phyloP scores from a whole-genome alignment of 2,888 invertebrate species.

The Cosmorhoe ocellata region DNA sequence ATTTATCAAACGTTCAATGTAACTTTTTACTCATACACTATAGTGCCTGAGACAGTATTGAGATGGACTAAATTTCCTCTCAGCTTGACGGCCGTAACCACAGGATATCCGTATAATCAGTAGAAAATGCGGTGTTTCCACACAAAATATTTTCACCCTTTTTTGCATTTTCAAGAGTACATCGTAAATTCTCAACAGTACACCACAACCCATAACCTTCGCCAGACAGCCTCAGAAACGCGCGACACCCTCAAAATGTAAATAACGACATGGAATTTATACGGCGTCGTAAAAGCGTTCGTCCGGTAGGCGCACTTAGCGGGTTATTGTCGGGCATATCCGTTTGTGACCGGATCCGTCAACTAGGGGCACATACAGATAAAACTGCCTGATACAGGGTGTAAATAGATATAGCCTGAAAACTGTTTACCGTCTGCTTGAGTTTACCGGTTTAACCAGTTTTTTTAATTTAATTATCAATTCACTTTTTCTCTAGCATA shows the following conservation, averaged over 20 bases:
- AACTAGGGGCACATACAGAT: constrained; percentile 10
- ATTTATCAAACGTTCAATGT: too few relatives aligned
- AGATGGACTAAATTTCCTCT: too few relatives aligned
- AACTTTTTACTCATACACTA: too few relatives aligned
- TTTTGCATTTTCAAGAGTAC: constrained; percentile 1
- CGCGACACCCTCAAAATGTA: constrained; percentile 29
- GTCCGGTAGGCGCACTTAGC: constrained; percentile 37
- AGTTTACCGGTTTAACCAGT: too few relatives aligned
- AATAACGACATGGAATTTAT: constrained; percentile 31
- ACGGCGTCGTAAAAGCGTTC: constrained; percentile 35
- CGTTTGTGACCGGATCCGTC: constrained; percentile 33
- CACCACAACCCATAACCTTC: constrained; percentile 14
- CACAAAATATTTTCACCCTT: background rate
- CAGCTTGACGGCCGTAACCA: too few relatives aligned
- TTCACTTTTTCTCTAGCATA: too few relatives aligned
- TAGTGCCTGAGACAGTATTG: too few relatives aligned
- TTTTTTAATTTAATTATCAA: too few relatives aligned
- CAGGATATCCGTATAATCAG: too few relatives aligned
- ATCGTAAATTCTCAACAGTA: constrained; percentile 8
- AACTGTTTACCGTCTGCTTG: too few relatives aligned
- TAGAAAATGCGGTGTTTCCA: too few relatives aligned
- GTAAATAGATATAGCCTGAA: too few relatives aligned
- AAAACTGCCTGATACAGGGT: background rate
- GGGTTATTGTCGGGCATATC: constrained; percentile 36
- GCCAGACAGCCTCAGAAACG: constrained; percentile 10